These are phyloP conservation scores for Poecilia gillii DNA, from an alignment of 2,797 vertebrate genomes.

Conservation along the genomic window DNA sequence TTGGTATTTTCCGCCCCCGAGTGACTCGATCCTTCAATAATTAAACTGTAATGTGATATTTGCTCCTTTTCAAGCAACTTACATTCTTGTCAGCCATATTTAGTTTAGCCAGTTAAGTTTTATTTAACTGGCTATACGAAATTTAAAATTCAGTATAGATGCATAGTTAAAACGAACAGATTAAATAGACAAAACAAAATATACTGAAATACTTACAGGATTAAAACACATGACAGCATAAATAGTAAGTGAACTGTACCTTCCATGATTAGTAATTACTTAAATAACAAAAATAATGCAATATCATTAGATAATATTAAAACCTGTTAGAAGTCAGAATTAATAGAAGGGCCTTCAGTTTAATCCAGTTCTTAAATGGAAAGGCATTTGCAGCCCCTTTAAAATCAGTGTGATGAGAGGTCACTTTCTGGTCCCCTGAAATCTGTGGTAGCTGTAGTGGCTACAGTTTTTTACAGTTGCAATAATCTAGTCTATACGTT, in stretches of 20 bases:
- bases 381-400: background rate
- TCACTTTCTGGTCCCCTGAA: background rate
- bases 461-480: background rate
- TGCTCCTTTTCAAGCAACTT: background rate
- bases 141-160: background rate
- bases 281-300: background rate
- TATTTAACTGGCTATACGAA: background rate
- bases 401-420: background rate
- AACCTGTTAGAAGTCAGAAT: background rate
- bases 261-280: no score
- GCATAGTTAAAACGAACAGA: background rate
- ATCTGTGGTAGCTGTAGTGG: background rate
- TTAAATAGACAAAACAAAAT: background rate
- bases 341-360: background rate
- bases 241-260: no score
- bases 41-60: background rate
- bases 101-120: background rate
- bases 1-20: background rate
- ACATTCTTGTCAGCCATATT: conserved; percentile 1
- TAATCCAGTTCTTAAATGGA: background rate
- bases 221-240: background rate
- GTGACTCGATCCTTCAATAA: background rate
- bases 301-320: background rate
- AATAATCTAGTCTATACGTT: background rate
- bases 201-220: background rate